Evolutionary conservation across 2,113 vertebrate genomes (phyloP), one percentile per base, ranked within the genome.

Genomic region (Scartelaos histophorus): DNA sequence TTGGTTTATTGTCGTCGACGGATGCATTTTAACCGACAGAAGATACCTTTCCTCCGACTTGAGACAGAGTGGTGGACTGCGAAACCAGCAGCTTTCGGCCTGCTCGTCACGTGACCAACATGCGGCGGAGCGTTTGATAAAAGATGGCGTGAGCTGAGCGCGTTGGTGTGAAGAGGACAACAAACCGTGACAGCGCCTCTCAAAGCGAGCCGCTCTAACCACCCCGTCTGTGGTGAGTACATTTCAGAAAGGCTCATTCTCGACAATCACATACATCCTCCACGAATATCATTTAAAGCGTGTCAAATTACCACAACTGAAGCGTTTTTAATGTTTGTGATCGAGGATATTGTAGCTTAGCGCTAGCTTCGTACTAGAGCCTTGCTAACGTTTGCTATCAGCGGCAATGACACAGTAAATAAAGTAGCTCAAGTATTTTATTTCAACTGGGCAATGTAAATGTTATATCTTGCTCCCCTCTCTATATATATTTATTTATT

Each of bases 61-160:
- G 5, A 22, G 5, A 16, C 43, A 64, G 76, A 22, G 17, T 83
- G 43, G 72, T 69, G 56, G 78, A 80, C 70, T 15, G 53, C 67
- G 25, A 88, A 87, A 62, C 75, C 66, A 62, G 80, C 83, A 71
- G 75, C 79, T 69, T 71, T 70, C 29, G 83, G 85, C 80, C 81
- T 79, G 53, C 85, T 45, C 79, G 92, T 97, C 96, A 97, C 95
- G 95, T 96, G 96, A 94, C 78, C 81, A 6, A 69, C 93, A 92
- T 89, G 93, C 90, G 93, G 90, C 88, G 70, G 84, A 89, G 91
- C 89, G 88, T 87, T 90, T 87, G 90, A 96, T 95, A 93, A 98
- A 97, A 90, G 94, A 97, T 98, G 96, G 96, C 95, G 95, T 93
- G 95, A 95, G 95, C 93, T 93, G 95, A 95, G 95, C 93, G 92